Base-by-base conservation (phyloP, 2,797 vertebrate species). In the Fistularia commersonii region DNA sequence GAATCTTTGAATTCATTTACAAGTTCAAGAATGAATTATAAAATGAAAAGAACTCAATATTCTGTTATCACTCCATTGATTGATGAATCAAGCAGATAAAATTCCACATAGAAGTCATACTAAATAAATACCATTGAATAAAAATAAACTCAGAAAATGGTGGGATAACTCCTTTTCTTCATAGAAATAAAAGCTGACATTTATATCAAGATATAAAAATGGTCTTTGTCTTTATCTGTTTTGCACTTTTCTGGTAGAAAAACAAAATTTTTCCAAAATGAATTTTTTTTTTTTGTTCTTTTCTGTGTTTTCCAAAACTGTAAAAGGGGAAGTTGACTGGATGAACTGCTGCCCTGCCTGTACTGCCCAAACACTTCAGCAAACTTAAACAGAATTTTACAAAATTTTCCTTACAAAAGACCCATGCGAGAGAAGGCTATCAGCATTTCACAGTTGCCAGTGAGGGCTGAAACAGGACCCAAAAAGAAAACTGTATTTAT, bases 381-480 rank as follows among this genome's bases (percentile, higher is more conserved):
- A 58, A 60, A 69, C 50, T 48, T 11, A 10, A 64, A 10, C 32
- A 31, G n/a, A 66, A 37, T 1, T 0, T 31, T 43, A 37, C 46
- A 53, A 33, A 51, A 38, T 12, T 40, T 31, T 32, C 31, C 3
- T 14, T 23, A 12, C 45, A 42, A 52, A 55, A 45, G 48, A 49
- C 38, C 46, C 60, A 31, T 15, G 39, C 35, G 43, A 54, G 45
- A 61, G 45, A 59, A 64, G 48, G 9, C 60, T 64, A 69, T 74
- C 44, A 54, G 63, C 72, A 59, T 62, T 34, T 66, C 61, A 57
- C 46, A 49, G 10, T 60, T 50, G 46, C 15, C 53, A 54, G 38
- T 13, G 47, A 61, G 14, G 6, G 8, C 53, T 52, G 32, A 57
- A 44, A 35, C 50, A 64, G 49, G 41, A 57, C 23, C 37, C 47